Evolutionary conservation across 92 coral and sea anemone genomes (phyloP).

Genomic region (Chrysogorgia sp.): DNA sequence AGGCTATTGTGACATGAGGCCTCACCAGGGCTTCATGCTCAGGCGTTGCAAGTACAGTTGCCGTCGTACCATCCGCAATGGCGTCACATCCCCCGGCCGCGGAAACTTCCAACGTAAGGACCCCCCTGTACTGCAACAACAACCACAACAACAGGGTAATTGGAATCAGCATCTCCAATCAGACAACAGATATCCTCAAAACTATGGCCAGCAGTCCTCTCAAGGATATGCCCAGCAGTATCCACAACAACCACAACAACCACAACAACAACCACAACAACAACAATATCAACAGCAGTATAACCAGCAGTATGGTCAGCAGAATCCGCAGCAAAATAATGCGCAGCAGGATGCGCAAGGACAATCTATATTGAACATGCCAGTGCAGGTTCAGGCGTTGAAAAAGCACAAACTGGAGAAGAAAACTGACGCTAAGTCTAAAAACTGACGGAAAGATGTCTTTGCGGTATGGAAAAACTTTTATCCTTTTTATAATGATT

Average conservation of each 20-base stretch:
- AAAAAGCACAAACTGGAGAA: too few relatives aligned
- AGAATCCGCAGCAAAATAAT: neutral
- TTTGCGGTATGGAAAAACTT: too few relatives aligned
- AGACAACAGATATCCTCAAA: slow-evolving; percentile 1
- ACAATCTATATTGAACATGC: too few relatives aligned
- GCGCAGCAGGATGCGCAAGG: neutral
- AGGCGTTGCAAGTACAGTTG: slow-evolving; percentile 82
- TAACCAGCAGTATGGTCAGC: neutral
- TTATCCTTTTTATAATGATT: too few relatives aligned
- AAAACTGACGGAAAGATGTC: too few relatives aligned
- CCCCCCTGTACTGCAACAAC: slow-evolving; percentile 34
- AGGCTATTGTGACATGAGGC: slow-evolving; percentile 67
- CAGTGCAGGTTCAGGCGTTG: too few relatives aligned
- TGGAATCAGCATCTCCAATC: neutral
- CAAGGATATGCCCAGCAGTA: slow-evolving; percentile 54
- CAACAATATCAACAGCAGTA: slow-evolving; percentile 34
- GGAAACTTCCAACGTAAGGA: slow-evolving; percentile 36
- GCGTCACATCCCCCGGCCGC: slow-evolving; percentile 27
- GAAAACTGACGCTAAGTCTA: too few relatives aligned
- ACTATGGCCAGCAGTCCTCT: slow-evolving; percentile 47
- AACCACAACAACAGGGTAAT: slow-evolving; percentile 4
- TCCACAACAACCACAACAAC: slow-evolving; percentile 30
- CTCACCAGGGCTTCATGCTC: slow-evolving; percentile 83
- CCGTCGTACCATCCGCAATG: slow-evolving; percentile 14
- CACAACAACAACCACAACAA: slow-evolving; percentile 45